Evolutionary conservation across 2,888 invertebrate genomes (phyloP).

Genomic region (Drosophila buzzatii): DNA sequence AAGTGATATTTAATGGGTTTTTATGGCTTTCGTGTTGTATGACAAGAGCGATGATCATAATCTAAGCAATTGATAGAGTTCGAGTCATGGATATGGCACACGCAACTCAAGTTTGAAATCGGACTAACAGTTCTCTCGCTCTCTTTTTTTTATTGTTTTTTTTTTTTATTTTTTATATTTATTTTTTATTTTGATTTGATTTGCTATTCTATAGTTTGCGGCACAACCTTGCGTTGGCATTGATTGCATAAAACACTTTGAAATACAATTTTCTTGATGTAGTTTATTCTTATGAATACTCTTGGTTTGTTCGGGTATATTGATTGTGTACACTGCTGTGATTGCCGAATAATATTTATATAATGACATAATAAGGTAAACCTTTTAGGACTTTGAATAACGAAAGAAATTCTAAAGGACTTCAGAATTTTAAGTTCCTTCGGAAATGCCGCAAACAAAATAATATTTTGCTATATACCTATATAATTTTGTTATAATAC

Average conservation of each 20-base stretch:
- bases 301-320: not conserved
- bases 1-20: conserved; percentile 66
- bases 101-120: conserved; percentile 23
- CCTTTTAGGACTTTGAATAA: too few species aligned
- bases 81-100: conserved; percentile 20
- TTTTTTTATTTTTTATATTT: not conserved
- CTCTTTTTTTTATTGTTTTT: not conserved
- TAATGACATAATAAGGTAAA: too few species aligned
- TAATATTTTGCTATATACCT: too few species aligned
- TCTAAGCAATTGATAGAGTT: conserved; percentile 40
- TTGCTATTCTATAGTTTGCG: conserved; percentile 2
- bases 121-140: not conserved
- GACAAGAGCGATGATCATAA: conserved; percentile 47
- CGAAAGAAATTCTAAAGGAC: too few species aligned
- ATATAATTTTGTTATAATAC: too few species aligned
- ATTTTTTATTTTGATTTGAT: not conserved
- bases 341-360: too few species aligned
- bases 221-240: conserved; percentile 24
- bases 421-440: too few species aligned
- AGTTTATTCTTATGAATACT: not conserved
- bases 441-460: too few species aligned
- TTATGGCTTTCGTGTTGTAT: conserved; percentile 54
- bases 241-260: conserved; percentile 20
- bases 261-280: conserved; percentile 4
- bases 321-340: not conserved